Conservation (phyloP, 23 tunicate species). For the Styela clava region DNA sequence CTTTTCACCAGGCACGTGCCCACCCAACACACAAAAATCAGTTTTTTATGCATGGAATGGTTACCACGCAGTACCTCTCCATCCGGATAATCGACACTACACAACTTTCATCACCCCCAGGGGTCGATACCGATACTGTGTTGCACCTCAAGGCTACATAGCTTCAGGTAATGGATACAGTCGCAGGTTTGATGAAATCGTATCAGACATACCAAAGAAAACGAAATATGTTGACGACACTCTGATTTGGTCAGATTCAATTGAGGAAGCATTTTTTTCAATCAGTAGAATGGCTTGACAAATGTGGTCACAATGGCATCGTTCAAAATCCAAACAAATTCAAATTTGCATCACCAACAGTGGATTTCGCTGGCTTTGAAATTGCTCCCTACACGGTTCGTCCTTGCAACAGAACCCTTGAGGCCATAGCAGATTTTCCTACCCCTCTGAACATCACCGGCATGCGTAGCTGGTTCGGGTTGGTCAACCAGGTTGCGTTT, state of each 20-base stretch:
- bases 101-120: conserved; percentile 14
- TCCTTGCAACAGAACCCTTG: too few species aligned
- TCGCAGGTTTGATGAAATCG: background rate
- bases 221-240: conserved; percentile 34
- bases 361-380: background rate
- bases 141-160: background rate
- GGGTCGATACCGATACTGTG: background rate
- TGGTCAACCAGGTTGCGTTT: background rate
- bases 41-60: conserved; percentile 45
- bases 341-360: background rate
- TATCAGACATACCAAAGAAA: background rate
- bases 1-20: conserved; percentile 22
- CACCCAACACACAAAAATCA: conserved; percentile 18
- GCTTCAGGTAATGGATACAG: background rate
- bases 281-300: too few species aligned
- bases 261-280: too few species aligned
- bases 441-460: background rate
- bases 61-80: conserved; percentile 28
- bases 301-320: background rate
- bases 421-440: background rate
- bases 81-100: conserved; percentile 11
- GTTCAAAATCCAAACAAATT: background rate
- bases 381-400: background rate
- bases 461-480: background rate
- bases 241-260: conserved; percentile 14